Conservation (phyloP, 2,888 invertebrate genomes). For the Drosophila mimica region DNA sequence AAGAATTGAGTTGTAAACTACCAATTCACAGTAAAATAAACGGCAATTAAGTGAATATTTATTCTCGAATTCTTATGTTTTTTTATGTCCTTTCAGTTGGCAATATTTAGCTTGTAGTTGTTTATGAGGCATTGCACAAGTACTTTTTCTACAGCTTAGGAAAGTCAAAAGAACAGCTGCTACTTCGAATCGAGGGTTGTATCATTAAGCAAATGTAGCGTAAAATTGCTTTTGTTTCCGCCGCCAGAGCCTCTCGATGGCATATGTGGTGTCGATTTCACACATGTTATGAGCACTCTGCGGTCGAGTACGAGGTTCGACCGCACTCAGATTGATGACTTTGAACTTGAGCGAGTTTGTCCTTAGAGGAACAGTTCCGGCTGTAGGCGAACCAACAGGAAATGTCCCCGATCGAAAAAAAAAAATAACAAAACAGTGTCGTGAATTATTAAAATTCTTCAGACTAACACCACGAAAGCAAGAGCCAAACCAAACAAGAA, state of each 20-base stretch:
- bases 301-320: conserved; percentile 47
- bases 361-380: conserved; percentile 66
- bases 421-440: conserved; percentile 16
- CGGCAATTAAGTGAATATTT: not conserved
- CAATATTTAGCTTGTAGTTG: not conserved
- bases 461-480: conserved; percentile 45
- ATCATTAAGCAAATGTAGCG: conserved; percentile 74
- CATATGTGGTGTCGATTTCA: conserved; percentile 82
- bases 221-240: conserved; percentile 74
- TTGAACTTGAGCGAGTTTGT: conserved; percentile 32
- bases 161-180: conserved; percentile 41
- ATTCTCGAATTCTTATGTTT: not conserved
- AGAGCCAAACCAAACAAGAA: conserved; percentile 31
- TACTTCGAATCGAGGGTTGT: conserved; percentile 47
- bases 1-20: not conserved
- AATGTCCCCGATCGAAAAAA: conserved; percentile 31
- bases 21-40: not conserved
- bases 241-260: conserved; percentile 48
- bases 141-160: conserved; percentile 22
- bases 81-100: not conserved
- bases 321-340: conserved; percentile 68
- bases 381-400: conserved; percentile 46
- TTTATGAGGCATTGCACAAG: conserved; percentile 11
- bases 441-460: conserved; percentile 69
- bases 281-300: conserved; percentile 76